A percentile compares a stretch with the other conserved stretches of the same genome.
These are phyloP conservation scores for Liopterus haemorrhoidalis DNA, from an alignment of 2,888 invertebrate species.

Conservation along the genomic window DNA sequence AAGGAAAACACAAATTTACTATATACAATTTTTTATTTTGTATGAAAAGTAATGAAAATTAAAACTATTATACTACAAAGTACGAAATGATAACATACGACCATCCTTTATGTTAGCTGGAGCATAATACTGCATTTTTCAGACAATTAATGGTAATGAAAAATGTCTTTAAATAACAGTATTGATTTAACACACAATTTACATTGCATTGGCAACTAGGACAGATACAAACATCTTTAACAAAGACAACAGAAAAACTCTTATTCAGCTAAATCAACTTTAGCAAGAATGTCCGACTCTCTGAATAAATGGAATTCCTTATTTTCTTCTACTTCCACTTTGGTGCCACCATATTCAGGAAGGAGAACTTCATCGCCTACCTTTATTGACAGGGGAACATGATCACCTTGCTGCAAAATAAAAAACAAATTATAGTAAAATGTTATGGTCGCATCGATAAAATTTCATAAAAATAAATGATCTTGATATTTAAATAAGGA, in stretches of 20 bases:
- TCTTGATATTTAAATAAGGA: no score
- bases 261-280: slow-evolving; percentile 63
- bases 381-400: slow-evolving; percentile 73
- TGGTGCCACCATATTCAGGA: slow-evolving; percentile 98
- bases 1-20: no score
- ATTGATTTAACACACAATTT: no score
- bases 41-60: no score
- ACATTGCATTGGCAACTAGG: no score
- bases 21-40: no score
- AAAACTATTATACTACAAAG: no score
- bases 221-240: slow-evolving; percentile 13
- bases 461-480: background rate
- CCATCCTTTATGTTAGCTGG: no score
- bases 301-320: slow-evolving; percentile 91
- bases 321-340: slow-evolving; percentile 83
- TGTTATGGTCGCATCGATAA: background rate
- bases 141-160: no score
- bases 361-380: slow-evolving; percentile 92
- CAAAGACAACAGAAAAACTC: slow-evolving; percentile 25
- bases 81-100: no score
- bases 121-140: no score
- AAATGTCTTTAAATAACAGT: no score
- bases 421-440: slow-evolving; percentile 24
- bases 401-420: slow-evolving; percentile 65
- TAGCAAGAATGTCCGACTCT: slow-evolving; percentile 94